These are phyloP conservation scores for Actinia equina DNA, from an alignment of 64 coral and sea anemone genomes.

Conservation along the genomic window DNA sequence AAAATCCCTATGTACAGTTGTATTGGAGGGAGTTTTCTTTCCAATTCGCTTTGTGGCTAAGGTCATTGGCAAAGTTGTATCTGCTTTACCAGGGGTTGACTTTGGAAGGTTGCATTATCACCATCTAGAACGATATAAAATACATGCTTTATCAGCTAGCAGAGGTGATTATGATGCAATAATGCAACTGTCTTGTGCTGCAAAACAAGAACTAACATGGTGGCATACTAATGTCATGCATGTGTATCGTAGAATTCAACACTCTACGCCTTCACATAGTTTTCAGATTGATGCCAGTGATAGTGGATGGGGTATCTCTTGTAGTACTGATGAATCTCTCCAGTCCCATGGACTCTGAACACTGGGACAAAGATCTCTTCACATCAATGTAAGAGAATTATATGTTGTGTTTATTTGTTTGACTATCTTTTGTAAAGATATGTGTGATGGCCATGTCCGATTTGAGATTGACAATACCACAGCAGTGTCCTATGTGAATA, in stretches of 20 bases:
- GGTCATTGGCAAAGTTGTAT: slow-evolving; percentile 43
- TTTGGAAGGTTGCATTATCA: slow-evolving; percentile 46
- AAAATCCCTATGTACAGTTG: slow-evolving; percentile 20
- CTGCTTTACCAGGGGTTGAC: slow-evolving; percentile 36
- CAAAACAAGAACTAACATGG: slow-evolving; percentile 23
- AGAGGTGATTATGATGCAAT: slow-evolving; percentile 25
- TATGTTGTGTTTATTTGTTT: slow-evolving; percentile 67
- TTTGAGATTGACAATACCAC: too few species aligned
- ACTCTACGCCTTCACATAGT: neutral
- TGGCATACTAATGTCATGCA: slow-evolving; percentile 29
- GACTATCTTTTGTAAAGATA: neutral
- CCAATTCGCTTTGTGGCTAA: slow-evolving; percentile 6
- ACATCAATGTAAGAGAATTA: slow-evolving; percentile 3
- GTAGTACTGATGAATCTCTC: slow-evolving; percentile 34
- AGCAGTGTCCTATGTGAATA: slow-evolving; percentile 33
- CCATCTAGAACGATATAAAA: slow-evolving; percentile 3
- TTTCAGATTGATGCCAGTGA: too few species aligned
- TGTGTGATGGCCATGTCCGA: too few species aligned
- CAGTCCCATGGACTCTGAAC: neutral
- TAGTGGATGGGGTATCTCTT: neutral
- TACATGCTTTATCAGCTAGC: slow-evolving; percentile 20
- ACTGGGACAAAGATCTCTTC: neutral
- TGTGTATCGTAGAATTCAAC: slow-evolving; percentile 1
- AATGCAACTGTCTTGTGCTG: neutral
- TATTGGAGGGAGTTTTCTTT: neutral